phyloP scores from a whole-genome alignment of 2,888 invertebrate genomes.

The Hyposoter dolosus region DNA sequence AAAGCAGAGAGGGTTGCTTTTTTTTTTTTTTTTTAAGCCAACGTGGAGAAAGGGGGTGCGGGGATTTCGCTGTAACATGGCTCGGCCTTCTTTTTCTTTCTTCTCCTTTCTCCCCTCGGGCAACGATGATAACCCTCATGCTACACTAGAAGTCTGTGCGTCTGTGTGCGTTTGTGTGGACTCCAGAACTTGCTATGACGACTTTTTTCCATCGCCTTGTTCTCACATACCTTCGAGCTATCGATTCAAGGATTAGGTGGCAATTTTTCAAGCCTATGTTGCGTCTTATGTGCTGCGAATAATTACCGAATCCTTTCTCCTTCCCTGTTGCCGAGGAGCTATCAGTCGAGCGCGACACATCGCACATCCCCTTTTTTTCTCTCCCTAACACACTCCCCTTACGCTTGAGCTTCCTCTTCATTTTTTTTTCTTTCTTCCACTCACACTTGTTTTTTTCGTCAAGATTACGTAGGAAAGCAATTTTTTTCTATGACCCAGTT shows the following conservation, averaged over 20 bases:
- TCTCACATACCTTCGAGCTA: conserved; percentile 75
- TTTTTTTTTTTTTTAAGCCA: conserved; percentile 3
- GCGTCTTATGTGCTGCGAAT: conserved; percentile 74
- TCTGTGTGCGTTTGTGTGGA: neutral
- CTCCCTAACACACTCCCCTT: conserved; percentile 57
- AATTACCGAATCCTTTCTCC: conserved; percentile 78
- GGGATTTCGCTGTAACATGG: conserved; percentile 62
- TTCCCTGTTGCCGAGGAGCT: conserved; percentile 22
- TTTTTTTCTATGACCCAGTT: conserved; percentile 67
- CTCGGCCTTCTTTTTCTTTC: conserved; percentile 55
- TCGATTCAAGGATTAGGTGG: conserved; percentile 83
- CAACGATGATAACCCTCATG: conserved; percentile 66
- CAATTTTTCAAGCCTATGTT: conserved; percentile 83
- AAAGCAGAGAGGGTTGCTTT: conserved; percentile 66
- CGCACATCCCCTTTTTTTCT: conserved; percentile 44
- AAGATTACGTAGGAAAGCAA: conserved; percentile 70
- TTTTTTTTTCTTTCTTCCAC: conserved; percentile 40
- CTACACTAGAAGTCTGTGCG: conserved; percentile 46
- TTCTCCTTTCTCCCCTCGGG: conserved; percentile 44
- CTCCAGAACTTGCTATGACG: conserved; percentile 23
- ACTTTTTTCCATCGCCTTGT: conserved; percentile 66
- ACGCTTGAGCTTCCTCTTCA: conserved; percentile 65
- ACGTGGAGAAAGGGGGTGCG: conserved; percentile 47
- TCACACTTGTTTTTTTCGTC: conserved; percentile 65
- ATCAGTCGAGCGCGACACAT: conserved; percentile 48